These are phyloP conservation scores for Serripes groenlandicus DNA, from an alignment of 2,888 invertebrate genomes.

Conservation along the genomic window DNA sequence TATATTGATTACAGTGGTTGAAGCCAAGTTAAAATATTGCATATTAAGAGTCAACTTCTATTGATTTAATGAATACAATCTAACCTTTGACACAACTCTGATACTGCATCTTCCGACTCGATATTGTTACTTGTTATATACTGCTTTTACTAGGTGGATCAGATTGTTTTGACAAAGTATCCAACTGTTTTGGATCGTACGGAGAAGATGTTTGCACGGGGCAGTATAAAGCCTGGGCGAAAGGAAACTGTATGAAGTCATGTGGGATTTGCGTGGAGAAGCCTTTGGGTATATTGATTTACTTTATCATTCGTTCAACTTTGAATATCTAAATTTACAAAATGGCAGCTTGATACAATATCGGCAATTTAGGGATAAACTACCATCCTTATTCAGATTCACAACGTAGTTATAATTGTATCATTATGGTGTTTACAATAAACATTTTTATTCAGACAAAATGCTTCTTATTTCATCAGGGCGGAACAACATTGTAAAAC, in stretches of 20 bases:
- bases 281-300: slow-evolving; percentile 23
- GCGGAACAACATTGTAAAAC: too few species aligned
- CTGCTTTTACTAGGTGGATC: slow-evolving; percentile 53
- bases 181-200: slow-evolving; percentile 53
- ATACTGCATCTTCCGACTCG: neutral
- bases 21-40: neutral
- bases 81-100: neutral
- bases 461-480: too few species aligned
- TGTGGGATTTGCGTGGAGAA: slow-evolving; percentile 53
- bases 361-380: too few species aligned
- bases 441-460: too few species aligned
- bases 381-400: too few species aligned
- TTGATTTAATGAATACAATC: neutral
- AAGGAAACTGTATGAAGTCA: slow-evolving; percentile 56
- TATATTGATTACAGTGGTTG: neutral
- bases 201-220: slow-evolving; percentile 58
- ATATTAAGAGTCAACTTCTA: neutral
- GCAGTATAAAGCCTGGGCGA: slow-evolving; percentile 54
- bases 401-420: too few species aligned
- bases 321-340: too few species aligned
- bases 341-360: too few species aligned
- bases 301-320: neutral
- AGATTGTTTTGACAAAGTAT: slow-evolving; percentile 63
- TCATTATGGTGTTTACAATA: too few species aligned
- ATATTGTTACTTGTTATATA: neutral